phyloP scores from a whole-genome alignment of 2,797 vertebrate species.

The Ara ararauna region DNA sequence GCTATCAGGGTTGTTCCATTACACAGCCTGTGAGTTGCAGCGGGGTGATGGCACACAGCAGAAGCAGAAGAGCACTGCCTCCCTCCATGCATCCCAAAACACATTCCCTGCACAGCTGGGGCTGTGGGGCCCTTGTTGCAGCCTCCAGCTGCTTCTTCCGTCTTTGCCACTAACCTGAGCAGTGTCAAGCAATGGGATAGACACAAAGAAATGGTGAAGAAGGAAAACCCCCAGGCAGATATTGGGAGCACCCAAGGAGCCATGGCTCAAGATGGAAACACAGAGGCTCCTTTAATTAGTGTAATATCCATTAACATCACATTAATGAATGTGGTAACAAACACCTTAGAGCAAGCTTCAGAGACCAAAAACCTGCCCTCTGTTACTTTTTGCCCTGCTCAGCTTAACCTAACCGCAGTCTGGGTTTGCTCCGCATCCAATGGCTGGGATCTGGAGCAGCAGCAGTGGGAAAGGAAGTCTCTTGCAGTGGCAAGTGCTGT shows the following conservation, averaged over 20 bases:
- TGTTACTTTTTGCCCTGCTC: background rate
- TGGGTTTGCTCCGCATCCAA: background rate
- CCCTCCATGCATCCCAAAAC: background rate
- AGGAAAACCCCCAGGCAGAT: background rate
- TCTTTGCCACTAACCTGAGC: background rate
- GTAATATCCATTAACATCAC: background rate
- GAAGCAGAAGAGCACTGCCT: background rate
- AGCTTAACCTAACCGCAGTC: background rate
- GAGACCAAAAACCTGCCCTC: background rate
- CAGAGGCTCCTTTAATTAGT: background rate
- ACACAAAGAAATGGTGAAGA: background rate
- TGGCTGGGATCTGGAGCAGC: background rate
- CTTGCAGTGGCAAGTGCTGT: background rate
- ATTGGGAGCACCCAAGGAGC: background rate
- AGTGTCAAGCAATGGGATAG: background rate
- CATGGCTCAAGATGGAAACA: background rate
- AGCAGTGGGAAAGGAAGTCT: background rate
- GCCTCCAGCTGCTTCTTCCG: background rate
- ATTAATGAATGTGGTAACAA: background rate
- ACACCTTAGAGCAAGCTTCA: background rate
- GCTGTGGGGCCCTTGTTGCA: background rate
- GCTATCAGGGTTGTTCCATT: background rate
- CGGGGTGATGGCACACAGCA: background rate
- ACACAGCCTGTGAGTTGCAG: background rate
- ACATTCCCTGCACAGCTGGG: background rate